phyloP scores from a whole-genome alignment of 2,888 invertebrate species.

The Anthrax anthrax region DNA sequence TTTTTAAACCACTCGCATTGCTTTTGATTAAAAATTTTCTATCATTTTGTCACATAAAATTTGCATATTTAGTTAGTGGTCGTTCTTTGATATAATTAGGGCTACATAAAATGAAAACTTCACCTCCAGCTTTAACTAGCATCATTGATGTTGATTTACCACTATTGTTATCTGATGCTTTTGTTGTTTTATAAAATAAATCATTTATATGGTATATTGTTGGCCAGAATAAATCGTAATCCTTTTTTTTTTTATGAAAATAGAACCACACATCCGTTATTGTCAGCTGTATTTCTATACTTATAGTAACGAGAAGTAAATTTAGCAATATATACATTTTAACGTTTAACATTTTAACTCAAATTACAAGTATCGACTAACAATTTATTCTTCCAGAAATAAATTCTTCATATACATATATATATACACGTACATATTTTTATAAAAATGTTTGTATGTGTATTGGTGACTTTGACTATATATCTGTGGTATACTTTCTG shows the following conservation, averaged over 20 bases:
- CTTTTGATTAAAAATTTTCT: slow-evolving; percentile 10
- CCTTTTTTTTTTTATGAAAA: slow-evolving; percentile 10
- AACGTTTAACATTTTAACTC: background rate
- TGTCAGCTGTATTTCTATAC: background rate
- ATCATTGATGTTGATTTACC: slow-evolving; percentile 1
- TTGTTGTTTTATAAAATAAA: slow-evolving; percentile 9
- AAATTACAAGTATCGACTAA: background rate
- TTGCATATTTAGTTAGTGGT: slow-evolving; percentile 8
- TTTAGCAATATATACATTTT: no score
- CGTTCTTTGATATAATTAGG: slow-evolving; percentile 15
- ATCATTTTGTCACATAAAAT: slow-evolving; percentile 11
- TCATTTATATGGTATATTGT: slow-evolving; percentile 13
- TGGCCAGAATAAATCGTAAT: slow-evolving; percentile 16
- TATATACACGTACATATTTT: no score
- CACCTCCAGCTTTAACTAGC: slow-evolving; percentile 4
- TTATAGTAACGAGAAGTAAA: background rate
- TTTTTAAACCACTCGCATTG: background rate
- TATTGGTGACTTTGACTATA: no score
- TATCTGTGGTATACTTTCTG: no score
- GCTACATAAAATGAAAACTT: slow-evolving; percentile 15
- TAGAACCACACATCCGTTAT: slow-evolving; percentile 11
- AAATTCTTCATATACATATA: no score
- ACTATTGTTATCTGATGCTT: background rate
- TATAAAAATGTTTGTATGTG: no score
- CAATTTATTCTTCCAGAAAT: no score